These are phyloP conservation scores for Kryptolebias marmoratus DNA, from an alignment of 2,113 vertebrate genomes.

Conservation along the genomic window DNA sequence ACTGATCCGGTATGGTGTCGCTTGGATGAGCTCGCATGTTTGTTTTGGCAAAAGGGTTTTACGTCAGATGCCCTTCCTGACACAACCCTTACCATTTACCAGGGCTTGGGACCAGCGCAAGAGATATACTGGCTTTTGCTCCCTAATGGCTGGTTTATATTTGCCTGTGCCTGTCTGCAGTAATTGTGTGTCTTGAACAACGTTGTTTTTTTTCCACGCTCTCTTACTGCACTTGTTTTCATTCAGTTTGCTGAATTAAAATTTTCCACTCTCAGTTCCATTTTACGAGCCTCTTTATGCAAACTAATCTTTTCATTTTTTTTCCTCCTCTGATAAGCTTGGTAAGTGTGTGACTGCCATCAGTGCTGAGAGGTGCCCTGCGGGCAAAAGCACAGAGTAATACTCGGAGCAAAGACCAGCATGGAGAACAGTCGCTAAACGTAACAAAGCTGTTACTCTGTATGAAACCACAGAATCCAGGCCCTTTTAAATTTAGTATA, in stretches of 20 bases:
- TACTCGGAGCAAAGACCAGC: constrained; percentile 16
- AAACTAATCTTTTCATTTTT: background rate
- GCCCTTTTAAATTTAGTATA: constrained; percentile 49
- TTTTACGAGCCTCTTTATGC: background rate
- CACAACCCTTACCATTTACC: no score
- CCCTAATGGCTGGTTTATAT: background rate
- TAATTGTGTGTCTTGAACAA: constrained; percentile 12
- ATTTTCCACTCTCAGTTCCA: background rate
- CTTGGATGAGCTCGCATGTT: no score
- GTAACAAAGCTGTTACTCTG: constrained; percentile 25
- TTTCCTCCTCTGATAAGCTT: constrained; percentile 5
- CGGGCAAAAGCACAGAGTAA: constrained; percentile 24
- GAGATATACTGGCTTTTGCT: no score
- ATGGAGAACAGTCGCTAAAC: constrained; percentile 8
- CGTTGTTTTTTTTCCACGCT: constrained; percentile 1
- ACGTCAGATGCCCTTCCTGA: no score
- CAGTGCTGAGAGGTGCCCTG: constrained; percentile 27
- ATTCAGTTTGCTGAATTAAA: constrained; percentile 11
- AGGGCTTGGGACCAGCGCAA: no score
- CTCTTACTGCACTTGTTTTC: background rate
- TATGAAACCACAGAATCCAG: constrained; percentile 36
- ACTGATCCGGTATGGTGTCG: no score
- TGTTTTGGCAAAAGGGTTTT: no score
- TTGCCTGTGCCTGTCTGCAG: constrained; percentile 4
- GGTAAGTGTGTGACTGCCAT: background rate